Percentiles rank a stretch among this genome's conserved stretches.
Evolutionary conservation across 2,113 vertebrate species (phyloP).

Genomic region (Grantiella picta): DNA sequence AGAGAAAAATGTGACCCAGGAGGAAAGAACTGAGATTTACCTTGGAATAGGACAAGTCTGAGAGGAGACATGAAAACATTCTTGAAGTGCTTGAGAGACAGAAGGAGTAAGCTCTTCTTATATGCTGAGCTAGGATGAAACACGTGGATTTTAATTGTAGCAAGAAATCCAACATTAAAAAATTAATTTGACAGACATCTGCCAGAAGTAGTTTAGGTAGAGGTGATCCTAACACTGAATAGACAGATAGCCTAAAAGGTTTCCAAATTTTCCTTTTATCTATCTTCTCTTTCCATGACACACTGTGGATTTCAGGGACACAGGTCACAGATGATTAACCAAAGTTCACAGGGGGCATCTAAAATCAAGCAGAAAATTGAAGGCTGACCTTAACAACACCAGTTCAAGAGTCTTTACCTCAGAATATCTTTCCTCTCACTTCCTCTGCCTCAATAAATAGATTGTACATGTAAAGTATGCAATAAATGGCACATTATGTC

Average conservation of each 20-base stretch:
- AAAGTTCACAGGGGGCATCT: background rate
- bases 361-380: constrained; percentile 48
- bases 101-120: background rate
- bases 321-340: background rate
- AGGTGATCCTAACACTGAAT: background rate
- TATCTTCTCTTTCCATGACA: background rate
- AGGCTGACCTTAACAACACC: background rate
- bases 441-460: background rate
- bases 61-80: background rate
- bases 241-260: background rate
- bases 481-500: background rate
- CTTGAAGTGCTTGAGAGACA: background rate
- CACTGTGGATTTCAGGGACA: background rate
- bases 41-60: background rate
- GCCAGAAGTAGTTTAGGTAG: background rate
- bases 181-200: background rate
- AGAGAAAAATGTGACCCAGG: background rate
- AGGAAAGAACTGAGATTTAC: background rate
- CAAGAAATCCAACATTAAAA: background rate
- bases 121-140: background rate
- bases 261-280: background rate
- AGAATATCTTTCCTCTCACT: background rate
- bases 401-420: constrained; percentile 7
- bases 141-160: background rate
- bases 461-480: background rate